Conservation (phyloP, 2,797 vertebrate genomes). For the Prunella strophiata region DNA sequence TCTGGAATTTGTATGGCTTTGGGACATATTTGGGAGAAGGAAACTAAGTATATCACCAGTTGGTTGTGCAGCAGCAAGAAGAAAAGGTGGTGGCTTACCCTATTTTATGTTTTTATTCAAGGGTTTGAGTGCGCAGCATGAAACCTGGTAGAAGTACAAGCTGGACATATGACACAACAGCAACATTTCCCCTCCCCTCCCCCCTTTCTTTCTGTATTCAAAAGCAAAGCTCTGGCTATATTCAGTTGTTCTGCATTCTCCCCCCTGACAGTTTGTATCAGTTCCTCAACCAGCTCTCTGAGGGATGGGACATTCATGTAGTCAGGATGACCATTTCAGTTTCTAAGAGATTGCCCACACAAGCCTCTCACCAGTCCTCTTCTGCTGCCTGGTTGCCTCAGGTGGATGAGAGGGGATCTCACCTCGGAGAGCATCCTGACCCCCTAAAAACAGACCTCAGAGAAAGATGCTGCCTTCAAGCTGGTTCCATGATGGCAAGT, state of each 20-base stretch:
- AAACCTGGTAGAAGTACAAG: not conserved
- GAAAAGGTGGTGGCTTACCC: not conserved
- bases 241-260: not conserved
- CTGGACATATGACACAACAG: not conserved
- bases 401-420: not conserved
- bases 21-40: not conserved
- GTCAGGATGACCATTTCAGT: not conserved
- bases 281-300: not conserved
- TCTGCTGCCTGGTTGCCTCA: not conserved
- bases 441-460: not conserved
- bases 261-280: not conserved
- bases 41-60: not conserved
- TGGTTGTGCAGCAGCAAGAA: not conserved
- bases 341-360: not conserved
- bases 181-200: rapidly evolving
- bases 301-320: not conserved
- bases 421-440: not conserved
- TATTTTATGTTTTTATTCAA: not conserved
- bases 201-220: not conserved
- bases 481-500: not conserved
- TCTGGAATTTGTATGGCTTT: not conserved
- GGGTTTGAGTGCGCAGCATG: not conserved
- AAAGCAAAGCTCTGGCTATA: not conserved
- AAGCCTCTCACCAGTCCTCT: not conserved
- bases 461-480: not conserved